Conservation (phyloP, 2,888 invertebrate genomes). For the Tetragonula carbonaria region DNA sequence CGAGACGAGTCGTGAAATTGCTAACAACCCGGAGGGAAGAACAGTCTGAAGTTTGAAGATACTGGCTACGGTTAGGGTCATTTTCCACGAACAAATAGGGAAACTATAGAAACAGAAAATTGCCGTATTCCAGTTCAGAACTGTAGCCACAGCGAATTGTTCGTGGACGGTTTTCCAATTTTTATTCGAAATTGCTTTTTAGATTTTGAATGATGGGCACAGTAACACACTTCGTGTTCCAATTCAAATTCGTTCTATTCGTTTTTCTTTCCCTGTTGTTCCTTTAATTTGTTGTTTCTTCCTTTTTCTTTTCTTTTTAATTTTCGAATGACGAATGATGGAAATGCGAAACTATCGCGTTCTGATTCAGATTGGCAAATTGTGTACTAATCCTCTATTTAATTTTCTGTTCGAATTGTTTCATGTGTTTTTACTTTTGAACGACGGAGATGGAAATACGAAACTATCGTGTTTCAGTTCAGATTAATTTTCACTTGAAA, state of each 20-base stretch:
- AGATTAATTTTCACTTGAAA: not conserved
- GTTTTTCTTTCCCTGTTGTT: too few relatives aligned
- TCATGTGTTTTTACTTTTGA: not conserved
- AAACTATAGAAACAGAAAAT: not conserved
- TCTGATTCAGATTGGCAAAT: not conserved
- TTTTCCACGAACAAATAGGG: not conserved
- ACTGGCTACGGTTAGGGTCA: not conserved
- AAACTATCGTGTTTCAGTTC: too few relatives aligned
- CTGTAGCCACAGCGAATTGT: not conserved
- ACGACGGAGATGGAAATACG: too few relatives aligned
- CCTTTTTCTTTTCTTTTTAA: too few relatives aligned
- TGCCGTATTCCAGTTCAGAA: too few relatives aligned
- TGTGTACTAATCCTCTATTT: not conserved
- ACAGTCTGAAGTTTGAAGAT: not conserved
- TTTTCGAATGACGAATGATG: not conserved
- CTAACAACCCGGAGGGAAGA: not conserved
- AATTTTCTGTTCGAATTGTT: not conserved
- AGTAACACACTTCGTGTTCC: too few relatives aligned
- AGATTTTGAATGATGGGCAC: too few relatives aligned
- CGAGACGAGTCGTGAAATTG: slow-evolving; percentile 7
- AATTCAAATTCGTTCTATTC: too few relatives aligned
- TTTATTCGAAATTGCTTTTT: too few relatives aligned
- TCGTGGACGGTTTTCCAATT: too few relatives aligned
- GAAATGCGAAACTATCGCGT: not conserved
- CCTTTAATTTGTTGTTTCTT: too few relatives aligned